Conservation (phyloP, 2,888 invertebrate species). For the Tachystola acroxantha region DNA sequence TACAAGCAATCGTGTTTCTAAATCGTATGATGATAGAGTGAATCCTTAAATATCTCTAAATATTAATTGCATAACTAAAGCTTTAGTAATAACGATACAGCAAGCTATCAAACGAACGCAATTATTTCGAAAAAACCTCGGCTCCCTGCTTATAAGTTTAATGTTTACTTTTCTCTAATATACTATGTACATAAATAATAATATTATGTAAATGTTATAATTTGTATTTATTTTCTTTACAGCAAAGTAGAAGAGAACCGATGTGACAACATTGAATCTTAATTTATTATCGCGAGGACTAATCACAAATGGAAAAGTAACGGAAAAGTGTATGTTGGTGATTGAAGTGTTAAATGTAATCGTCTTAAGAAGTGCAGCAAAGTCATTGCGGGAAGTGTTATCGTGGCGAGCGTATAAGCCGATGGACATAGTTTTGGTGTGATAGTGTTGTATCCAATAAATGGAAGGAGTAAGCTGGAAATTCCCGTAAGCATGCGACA, state of each 20-base stretch:
- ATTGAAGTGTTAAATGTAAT: constrained; percentile 63
- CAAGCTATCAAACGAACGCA: too few species aligned
- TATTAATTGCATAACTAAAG: too few species aligned
- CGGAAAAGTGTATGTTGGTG: constrained; percentile 67
- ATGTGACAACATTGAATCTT: constrained; percentile 62
- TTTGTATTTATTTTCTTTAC: constrained; percentile 28
- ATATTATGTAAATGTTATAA: too few species aligned
- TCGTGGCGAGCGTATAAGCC: constrained; percentile 43
- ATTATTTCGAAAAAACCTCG: too few species aligned
- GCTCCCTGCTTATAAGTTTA: too few species aligned
- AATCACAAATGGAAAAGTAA: constrained; percentile 64
- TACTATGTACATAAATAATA: too few species aligned
- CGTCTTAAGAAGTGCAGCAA: constrained; percentile 32
- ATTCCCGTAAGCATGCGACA: constrained; percentile 58
- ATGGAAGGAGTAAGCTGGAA: constrained; percentile 66
- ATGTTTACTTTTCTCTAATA: too few species aligned
- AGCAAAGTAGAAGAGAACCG: constrained; percentile 61
- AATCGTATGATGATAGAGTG: too few species aligned
- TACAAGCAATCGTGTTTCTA: too few species aligned
- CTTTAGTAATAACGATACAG: too few species aligned
- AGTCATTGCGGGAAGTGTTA: constrained; percentile 56
- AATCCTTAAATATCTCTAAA: too few species aligned
- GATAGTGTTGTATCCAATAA: constrained; percentile 77
- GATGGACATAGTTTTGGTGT: constrained; percentile 72
- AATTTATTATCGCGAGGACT: constrained; percentile 75